Conservation (phyloP, 2,113 vertebrate genomes). For the Ivindomyrus marchei region DNA sequence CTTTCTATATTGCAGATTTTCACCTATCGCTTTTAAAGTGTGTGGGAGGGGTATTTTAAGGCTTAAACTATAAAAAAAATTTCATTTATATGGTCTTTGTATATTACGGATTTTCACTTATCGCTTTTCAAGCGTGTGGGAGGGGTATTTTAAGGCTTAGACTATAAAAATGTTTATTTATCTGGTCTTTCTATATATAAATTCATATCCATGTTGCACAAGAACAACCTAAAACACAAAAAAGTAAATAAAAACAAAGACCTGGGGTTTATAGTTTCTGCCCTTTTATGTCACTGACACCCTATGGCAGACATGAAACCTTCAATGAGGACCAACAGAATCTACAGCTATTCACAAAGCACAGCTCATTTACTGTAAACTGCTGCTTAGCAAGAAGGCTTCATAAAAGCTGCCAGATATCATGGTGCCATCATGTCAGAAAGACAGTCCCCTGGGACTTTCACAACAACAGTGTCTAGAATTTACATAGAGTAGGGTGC, state of each 20-base stretch:
- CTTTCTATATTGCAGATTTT: too few species aligned
- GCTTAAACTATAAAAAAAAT: too few species aligned
- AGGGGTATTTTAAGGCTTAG: too few species aligned
- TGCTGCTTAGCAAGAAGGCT: constrained; percentile 28
- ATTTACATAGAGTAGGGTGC: neutral
- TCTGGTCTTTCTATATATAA: too few species aligned
- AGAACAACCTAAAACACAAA: constrained; percentile 39
- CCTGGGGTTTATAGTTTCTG: constrained; percentile 48
- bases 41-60: too few species aligned
- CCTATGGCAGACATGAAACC: constrained; percentile 49
- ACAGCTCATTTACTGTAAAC: constrained; percentile 34
- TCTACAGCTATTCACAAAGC: constrained; percentile 54
- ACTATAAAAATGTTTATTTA: too few species aligned
- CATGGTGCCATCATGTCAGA: neutral
- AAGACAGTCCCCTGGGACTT: neutral
- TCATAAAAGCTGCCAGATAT: neutral
- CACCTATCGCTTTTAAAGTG: too few species aligned
- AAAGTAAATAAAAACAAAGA: constrained; percentile 52
- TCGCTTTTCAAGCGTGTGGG: too few species aligned
- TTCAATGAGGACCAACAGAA: constrained; percentile 50
- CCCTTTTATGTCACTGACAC: constrained; percentile 58
- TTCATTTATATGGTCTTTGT: too few species aligned
- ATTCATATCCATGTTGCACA: constrained; percentile 45
- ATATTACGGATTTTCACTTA: too few species aligned
- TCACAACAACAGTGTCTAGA: neutral